Base-by-base conservation (phyloP, 2,113 vertebrate genomes). In the Cheilinus undulatus region DNA sequence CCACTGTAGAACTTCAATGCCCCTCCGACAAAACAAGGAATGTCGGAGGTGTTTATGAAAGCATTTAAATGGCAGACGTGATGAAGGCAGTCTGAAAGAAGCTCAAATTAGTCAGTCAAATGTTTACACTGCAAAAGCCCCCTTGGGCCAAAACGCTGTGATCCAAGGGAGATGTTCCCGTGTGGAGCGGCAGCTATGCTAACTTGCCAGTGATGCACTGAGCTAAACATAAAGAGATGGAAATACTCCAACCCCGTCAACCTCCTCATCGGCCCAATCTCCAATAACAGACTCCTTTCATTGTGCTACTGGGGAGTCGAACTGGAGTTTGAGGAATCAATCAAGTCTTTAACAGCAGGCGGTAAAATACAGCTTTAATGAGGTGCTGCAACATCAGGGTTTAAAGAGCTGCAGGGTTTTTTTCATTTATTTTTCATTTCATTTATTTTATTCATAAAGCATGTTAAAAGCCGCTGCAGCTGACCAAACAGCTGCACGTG, bases 81-180 rank as follows among this genome's bases (percentile, higher is more conserved):
- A 71, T 34, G 24, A 84, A 77, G 59, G 48, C 60, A 81, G 50
- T 20, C 36, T 71, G 59, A 62, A 58, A 76, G 64, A 69, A 62
- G 23, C 38, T 4, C 15, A 69, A 64, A 83, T 87, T 73, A 86
- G 80, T 73, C 78, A 83, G 38, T 80, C 72, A 79, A 69, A 82
- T 78, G 78, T 73, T 88, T 80, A 65, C 50, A 56, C 71, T 56
- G 26, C 58, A 5, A 63, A 69, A 76, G 15, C 51, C 6, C 36
- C 53, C 24, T 24, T 11, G 12, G 74, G 79, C 12, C n/a, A 62
- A 66, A 75, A 64, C 17, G n/a, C 46, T 62, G 71, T 34, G 38
- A 30, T 58, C 40, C 59, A 43, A 61, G 19, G 17, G 53, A 40
- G 30, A 66, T 26, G 54, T 36, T 75, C 51, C 40, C 15, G 26